phyloP scores from a whole-genome alignment of 2,888 invertebrate species.

The Clanis bilineata region DNA sequence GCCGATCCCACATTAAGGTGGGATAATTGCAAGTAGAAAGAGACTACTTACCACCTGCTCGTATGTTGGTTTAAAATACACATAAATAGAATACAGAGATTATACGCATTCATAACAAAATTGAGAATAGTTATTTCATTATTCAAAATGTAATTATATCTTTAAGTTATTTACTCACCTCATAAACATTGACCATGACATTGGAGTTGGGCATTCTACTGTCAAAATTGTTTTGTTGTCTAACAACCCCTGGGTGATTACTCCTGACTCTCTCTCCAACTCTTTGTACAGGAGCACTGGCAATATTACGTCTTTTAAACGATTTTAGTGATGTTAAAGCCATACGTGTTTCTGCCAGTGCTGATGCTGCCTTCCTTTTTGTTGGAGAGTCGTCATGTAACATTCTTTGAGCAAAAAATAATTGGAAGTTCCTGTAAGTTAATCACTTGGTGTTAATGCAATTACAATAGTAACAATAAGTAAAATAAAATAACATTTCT shows the following conservation, averaged over 20 bases:
- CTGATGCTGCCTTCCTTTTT: slow-evolving; percentile 81
- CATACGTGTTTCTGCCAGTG: slow-evolving; percentile 86
- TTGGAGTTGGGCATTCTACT: slow-evolving; percentile 70
- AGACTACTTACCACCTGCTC: no score
- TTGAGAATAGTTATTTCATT: no score
- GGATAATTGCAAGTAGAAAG: no score
- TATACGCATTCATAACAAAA: no score
- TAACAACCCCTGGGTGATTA: slow-evolving; percentile 76
- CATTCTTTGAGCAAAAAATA: slow-evolving; percentile 86
- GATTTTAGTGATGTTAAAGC: slow-evolving; percentile 89
- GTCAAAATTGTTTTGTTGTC: slow-evolving; percentile 67
- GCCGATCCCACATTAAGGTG: no score
- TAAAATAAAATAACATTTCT: no score
- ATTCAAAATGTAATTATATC: no score
- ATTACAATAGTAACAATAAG: no score
- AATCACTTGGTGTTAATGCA: no score
- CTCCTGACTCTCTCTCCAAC: slow-evolving; percentile 82
- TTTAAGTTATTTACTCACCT: slow-evolving; percentile 57
- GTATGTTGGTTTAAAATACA: no score
- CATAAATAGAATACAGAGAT: no score
- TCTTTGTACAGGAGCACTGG: slow-evolving; percentile 72
- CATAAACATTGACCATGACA: slow-evolving; percentile 80
- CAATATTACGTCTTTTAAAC: slow-evolving; percentile 82
- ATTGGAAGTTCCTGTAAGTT: slow-evolving; percentile 86
- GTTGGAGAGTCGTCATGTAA: slow-evolving; percentile 84